phyloP scores from a whole-genome alignment of 2,113 vertebrate genomes.

The Nanorana parkeri region DNA sequence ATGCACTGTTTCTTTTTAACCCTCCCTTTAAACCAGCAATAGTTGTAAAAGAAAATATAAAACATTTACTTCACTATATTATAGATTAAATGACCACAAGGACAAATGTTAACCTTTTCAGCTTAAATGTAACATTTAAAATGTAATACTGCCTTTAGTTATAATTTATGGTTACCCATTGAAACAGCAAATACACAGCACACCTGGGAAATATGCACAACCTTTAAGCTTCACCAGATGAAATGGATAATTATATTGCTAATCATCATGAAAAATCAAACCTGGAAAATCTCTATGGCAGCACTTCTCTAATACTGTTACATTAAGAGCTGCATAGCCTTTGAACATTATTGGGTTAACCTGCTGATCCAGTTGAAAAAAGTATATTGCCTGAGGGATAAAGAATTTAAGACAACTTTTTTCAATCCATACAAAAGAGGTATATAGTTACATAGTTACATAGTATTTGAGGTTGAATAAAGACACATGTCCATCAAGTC shows the following conservation, averaged over 20 bases:
- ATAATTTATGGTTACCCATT: slow-evolving; percentile 26
- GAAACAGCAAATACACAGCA: slow-evolving; percentile 6
- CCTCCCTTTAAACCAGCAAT: no score
- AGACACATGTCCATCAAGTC: no score
- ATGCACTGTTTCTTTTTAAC: no score
- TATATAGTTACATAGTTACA: no score
- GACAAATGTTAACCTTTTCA: slow-evolving; percentile 33
- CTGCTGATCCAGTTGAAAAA: not conserved
- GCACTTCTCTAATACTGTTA: slow-evolving; percentile 10
- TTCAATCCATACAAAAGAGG: no score
- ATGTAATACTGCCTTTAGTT: slow-evolving; percentile 29
- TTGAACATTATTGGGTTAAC: slow-evolving; percentile 3
- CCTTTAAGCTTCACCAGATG: slow-evolving; percentile 28
- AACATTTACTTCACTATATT: slow-evolving; percentile 6
- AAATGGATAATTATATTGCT: slow-evolving; percentile 41
- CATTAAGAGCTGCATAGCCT: not conserved
- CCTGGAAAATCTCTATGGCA: slow-evolving; percentile 6
- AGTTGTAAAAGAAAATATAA: slow-evolving; percentile 13
- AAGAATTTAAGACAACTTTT: no score
- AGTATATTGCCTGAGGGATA: no score
- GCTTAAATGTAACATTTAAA: slow-evolving; percentile 13
- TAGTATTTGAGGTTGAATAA: no score
- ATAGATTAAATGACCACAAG: slow-evolving; percentile 10
- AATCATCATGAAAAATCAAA: slow-evolving; percentile 11
- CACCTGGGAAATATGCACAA: slow-evolving; percentile 40